A percentile compares a stretch with the other conserved stretches of the same genome.
These are phyloP conservation scores for Elachura formosa DNA, from an alignment of 2,113 vertebrate genomes.

Conservation along the genomic window DNA sequence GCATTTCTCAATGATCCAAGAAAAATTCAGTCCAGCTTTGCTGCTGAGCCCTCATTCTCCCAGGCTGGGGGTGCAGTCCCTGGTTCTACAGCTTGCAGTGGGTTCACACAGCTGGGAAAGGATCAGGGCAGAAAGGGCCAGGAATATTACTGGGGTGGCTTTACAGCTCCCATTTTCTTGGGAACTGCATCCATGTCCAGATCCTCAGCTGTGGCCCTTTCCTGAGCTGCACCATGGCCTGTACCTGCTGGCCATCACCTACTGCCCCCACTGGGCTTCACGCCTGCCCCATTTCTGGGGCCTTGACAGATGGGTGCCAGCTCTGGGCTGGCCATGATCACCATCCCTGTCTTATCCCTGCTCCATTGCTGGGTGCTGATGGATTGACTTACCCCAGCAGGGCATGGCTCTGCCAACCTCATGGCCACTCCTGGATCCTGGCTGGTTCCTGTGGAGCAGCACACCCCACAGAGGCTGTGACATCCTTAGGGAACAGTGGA, in stretches of 20 bases:
- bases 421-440: background rate
- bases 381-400: background rate
- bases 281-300: background rate
- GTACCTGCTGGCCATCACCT: background rate
- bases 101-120: background rate
- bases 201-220: background rate
- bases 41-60: background rate
- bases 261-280: accelerated
- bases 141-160: background rate
- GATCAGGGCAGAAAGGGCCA: background rate
- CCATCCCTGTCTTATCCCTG: background rate
- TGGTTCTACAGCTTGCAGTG: background rate
- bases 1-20: background rate
- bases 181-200: background rate
- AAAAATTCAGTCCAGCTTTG: background rate
- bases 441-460: accelerated
- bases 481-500: background rate
- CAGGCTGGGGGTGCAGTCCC: accelerated
- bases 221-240: background rate
- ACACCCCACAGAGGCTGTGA: too few species aligned
- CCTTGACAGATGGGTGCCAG: background rate
- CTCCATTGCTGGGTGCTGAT: background rate
- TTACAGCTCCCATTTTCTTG: background rate
- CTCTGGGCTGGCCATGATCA: background rate
- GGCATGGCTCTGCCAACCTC: accelerated